Base-by-base conservation (phyloP, 2,113 vertebrate genomes). In the Eleginops maclovinus region DNA sequence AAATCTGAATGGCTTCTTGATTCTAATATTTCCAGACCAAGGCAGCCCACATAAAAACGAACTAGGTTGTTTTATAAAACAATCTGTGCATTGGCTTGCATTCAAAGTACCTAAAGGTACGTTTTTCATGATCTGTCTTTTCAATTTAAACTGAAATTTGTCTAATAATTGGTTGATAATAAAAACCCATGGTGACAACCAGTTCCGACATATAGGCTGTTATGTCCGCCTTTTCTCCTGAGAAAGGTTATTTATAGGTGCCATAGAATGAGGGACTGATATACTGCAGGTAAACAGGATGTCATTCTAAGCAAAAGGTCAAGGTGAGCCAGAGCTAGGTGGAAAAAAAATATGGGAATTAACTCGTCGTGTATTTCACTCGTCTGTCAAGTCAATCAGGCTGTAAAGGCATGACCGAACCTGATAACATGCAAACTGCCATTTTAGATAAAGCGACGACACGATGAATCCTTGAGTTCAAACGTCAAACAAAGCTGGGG, bases 271-370 rank as follows among this genome's bases (percentile, higher is more conserved):
- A 86, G 73, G n/a, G 84, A 89, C 87, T 88, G 78, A 91, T 87
- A 83, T 79, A 61, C 68, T 81, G 80, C 86, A 88, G 75, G 85
- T 89, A 88, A 90, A 87, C 85, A 83, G 73, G 71, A 81, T 75
- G 88, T 75, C 81, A 64, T 43, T 77, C 68, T 49, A 51, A 58
- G 55, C 44, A 50, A 80, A 90, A 89, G 87, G 89, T 91, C 87
- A 91, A 90, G 88, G 90, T 90, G 81, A 87, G 83, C n/a, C 63
- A 24, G 55, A 73, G 81, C 75, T 77, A 47, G 71, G n/a, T 59
- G 77, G 75, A 81, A 69, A 67, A 69, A 67, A 81, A 86, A 84
- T 47, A 72, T 53, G 24, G 53, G 55, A 66, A 72, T 75, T 75
- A 72, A 56, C 54, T 72, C 22, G 71, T 49, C 73, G 26, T 44